Evolutionary conservation across 2,888 invertebrate genomes (phyloP), one percentile per base, ranked within the genome.

Genomic region (Drosophila mimetica): DNA sequence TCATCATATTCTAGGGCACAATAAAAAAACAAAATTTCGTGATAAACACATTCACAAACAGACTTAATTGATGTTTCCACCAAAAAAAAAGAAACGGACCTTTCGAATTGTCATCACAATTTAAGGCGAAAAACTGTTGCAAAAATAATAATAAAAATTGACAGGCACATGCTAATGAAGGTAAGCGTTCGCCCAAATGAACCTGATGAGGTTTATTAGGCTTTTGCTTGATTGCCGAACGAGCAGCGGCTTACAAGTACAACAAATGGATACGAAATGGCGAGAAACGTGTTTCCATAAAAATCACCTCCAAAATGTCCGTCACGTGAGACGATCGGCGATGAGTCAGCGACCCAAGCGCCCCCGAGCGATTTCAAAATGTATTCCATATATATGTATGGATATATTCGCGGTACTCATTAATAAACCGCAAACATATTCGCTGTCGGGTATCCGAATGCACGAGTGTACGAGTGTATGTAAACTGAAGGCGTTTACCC

Each of bases 231-330:
- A 76, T 63, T 71, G 67, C 63, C 50, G 64, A 54, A 65, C 54
- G 55, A 57, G 54, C 57, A 9, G 41, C 18, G 18, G 18, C 11
- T 28, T 39, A 34, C 44, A 52, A 52, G 50, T 46, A 58, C 66
- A 60, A 71, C 52, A 39, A 63, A 65, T 46, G 51, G n/a, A n/a
- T 28, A 46, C 60, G 34, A 67, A 70, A 53, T 46, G 44, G 54
- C 32, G 39, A 47, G 46, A 51, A 82, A 81, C 84, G 78, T 80
- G 83, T 80, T 80, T 74, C 51, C 63, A 55, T 51, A 46, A 25
- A 65, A 70, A 66, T 64, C 67, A 78, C 50, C 69, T 58, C 51
- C 78, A 37, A 61, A 41, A 53, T 28, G 42, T 58, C 44, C 52
- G 54, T 83, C 79, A 80, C 79, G 79, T 79, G 79, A 71, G 55